Conservation (phyloP, 2,113 vertebrate species). For the Hydrolagus affinis region DNA sequence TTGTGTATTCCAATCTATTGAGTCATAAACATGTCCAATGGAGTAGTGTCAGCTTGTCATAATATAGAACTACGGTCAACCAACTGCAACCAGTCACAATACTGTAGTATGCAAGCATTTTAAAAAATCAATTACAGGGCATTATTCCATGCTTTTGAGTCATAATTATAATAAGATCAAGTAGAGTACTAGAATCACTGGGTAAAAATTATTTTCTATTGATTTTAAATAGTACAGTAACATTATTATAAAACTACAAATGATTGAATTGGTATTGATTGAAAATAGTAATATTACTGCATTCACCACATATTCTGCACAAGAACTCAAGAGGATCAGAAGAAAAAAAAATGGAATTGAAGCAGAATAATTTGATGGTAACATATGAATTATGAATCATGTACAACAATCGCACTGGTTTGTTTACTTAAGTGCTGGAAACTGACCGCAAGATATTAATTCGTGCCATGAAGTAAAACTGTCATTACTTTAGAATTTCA, state of each 20-base stretch:
- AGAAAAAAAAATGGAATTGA: neutral
- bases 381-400: neutral
- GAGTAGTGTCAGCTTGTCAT: neutral
- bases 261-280: neutral
- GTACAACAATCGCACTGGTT: neutral
- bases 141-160: no score
- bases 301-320: neutral
- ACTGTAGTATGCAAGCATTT: neutral
- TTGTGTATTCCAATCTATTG: neutral
- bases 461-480: neutral
- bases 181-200: neutral
- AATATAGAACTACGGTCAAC: neutral
- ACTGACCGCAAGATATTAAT: slow-evolving; percentile 5
- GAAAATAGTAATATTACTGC: neutral
- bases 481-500: slow-evolving; percentile 6
- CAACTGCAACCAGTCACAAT: neutral
- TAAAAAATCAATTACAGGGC: no score
- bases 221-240: neutral
- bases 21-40: neutral
- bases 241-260: neutral
- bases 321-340: neutral
- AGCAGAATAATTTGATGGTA: neutral
- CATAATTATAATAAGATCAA: slow-evolving; percentile 6
- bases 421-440: neutral
- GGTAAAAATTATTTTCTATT: neutral